A percentile compares a stretch with the other conserved stretches of the same genome.
Evolutionary conservation across 2,797 vertebrate species (phyloP).

Genomic region (Etheostoma nigrum): DNA sequence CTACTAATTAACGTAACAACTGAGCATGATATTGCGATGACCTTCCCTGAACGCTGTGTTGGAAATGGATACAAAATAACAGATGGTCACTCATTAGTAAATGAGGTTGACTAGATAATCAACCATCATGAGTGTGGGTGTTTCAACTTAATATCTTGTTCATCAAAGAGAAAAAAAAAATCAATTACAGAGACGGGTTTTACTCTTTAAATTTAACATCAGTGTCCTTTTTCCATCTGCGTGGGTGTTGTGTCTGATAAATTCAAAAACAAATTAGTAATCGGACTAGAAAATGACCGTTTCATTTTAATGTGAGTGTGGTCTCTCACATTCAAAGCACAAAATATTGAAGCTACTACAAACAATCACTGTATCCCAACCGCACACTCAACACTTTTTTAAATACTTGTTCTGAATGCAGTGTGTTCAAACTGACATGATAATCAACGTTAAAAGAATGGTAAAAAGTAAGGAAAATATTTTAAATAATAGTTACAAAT

Average conservation of each 20-base stretch:
- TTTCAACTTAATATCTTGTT: constrained; percentile 40
- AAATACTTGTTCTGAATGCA: background rate
- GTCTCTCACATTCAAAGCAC: background rate
- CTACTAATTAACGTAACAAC: constrained; percentile 70
- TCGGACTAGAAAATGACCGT: background rate
- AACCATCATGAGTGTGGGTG: constrained; percentile 32
- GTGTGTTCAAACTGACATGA: background rate
- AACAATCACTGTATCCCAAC: background rate
- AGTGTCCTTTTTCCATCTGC: background rate
- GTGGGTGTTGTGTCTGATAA: constrained; percentile 21
- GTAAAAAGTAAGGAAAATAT: background rate
- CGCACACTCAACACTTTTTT: background rate
- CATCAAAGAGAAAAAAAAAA: constrained; percentile 25
- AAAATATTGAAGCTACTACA: background rate
- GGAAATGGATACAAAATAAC: constrained; percentile 63
- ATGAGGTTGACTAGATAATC: constrained; percentile 68
- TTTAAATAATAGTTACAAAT: background rate
- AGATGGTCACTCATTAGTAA: constrained; percentile 79
- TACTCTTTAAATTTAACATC: constrained; percentile 30
- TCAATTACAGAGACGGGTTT: constrained; percentile 35
- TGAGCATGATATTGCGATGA: constrained; percentile 52
- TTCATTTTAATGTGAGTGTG: background rate
- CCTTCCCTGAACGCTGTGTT: constrained; percentile 54
- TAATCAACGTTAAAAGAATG: background rate
- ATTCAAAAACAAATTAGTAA: constrained; percentile 5